Percentiles rank a stretch among this genome's conserved stretches.
Evolutionary conservation across 2,888 invertebrate genomes (phyloP).

Genomic region (Phragmatobia fuliginosa): DNA sequence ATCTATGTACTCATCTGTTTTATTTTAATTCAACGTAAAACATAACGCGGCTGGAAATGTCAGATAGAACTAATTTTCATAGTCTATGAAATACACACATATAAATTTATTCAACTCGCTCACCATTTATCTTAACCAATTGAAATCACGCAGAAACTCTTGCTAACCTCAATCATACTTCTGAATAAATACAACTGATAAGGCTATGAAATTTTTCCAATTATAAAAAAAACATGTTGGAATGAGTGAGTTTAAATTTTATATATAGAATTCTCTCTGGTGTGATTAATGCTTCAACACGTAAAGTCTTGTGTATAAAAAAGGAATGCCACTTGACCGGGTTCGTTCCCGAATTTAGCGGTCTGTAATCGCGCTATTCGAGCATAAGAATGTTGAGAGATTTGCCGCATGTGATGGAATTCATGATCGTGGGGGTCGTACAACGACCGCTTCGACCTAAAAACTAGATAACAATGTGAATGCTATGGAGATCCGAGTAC

Average conservation of each 20-base stretch:
- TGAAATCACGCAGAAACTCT: constrained; percentile 66
- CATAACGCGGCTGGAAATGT: constrained; percentile 40
- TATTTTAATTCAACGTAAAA: constrained; percentile 50
- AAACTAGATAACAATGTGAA: constrained; percentile 67
- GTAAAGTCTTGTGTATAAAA: constrained; percentile 15
- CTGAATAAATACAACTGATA: constrained; percentile 70
- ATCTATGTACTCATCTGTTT: constrained; percentile 40
- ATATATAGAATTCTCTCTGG: constrained; percentile 19
- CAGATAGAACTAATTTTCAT: constrained; percentile 48
- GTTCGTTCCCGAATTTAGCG: constrained; percentile 35
- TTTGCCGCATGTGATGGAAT: constrained; percentile 64
- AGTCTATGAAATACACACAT: constrained; percentile 64
- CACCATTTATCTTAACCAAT: constrained; percentile 67
- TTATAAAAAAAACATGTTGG: constrained; percentile 54
- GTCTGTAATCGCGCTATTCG: constrained; percentile 45
- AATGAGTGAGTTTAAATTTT: constrained; percentile 43
- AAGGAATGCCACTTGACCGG: constrained; percentile 13
- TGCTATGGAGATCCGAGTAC: constrained; percentile 70
- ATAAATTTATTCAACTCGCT: constrained; percentile 52
- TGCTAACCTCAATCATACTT: constrained; percentile 50
- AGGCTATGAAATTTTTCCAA: constrained; percentile 63
- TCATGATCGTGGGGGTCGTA: constrained; percentile 59
- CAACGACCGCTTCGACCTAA: constrained; percentile 61
- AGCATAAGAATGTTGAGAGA: constrained; percentile 59
- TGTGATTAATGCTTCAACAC: constrained; percentile 29